Evolutionary conservation across 2,113 vertebrate species (phyloP).

Genomic region (Mixornis gularis): DNA sequence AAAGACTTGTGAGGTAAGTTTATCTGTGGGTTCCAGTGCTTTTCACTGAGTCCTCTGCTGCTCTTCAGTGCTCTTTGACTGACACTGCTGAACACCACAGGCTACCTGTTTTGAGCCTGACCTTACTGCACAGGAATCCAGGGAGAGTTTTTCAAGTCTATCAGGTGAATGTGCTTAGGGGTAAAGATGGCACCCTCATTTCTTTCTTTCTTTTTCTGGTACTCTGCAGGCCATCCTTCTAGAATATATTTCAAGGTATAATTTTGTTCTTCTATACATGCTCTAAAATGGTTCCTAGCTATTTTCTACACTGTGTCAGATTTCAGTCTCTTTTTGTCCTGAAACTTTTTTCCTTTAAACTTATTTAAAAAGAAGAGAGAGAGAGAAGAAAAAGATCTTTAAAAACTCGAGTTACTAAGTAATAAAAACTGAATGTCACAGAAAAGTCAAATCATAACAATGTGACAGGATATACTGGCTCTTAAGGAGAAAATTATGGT

Average conservation of each 20-base stretch:
- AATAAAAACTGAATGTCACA: background rate
- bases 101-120: background rate
- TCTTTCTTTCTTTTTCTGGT: background rate
- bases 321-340: background rate
- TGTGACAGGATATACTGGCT: background rate
- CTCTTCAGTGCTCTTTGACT: background rate
- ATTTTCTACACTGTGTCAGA: background rate
- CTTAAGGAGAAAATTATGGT: background rate
- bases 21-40: background rate
- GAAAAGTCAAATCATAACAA: conserved; percentile 4
- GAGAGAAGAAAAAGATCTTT: background rate
- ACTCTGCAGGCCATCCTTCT: background rate
- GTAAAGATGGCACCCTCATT: background rate
- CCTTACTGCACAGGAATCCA: background rate
- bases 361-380: background rate
- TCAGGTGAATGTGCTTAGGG: background rate
- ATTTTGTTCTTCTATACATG: background rate
- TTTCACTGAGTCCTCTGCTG: background rate
- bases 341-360: background rate
- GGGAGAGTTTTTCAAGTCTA: background rate
- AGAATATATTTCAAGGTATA: background rate
- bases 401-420: background rate
- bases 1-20: background rate
- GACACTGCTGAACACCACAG: background rate
- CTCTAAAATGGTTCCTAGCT: background rate